Conservation (phyloP, 1,140 invertebrate genomes). For the Camponotus vicinus region DNA sequence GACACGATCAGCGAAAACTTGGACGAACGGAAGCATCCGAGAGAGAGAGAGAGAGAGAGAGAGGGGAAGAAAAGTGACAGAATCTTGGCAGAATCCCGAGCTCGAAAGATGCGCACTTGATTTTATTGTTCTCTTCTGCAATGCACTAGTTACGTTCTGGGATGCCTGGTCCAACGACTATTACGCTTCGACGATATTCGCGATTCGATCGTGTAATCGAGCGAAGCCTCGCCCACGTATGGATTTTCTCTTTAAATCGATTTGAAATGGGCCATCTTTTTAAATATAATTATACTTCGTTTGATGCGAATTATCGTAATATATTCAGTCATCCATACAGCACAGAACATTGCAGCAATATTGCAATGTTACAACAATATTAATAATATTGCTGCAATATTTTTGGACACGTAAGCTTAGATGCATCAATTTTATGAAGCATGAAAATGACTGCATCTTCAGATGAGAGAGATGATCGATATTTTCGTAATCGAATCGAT, state of each 20-base stretch:
- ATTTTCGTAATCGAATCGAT: slow-evolving; percentile 77
- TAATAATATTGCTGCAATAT: no score
- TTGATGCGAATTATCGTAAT: not conserved
- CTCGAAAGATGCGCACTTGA: slow-evolving; percentile 26
- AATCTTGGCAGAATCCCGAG: slow-evolving; percentile 24
- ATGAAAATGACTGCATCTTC: no score
- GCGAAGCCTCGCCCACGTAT: not conserved
- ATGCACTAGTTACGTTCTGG: slow-evolving; percentile 49
- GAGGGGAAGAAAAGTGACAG: not conserved
- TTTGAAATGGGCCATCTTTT: not conserved
- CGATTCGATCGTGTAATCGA: slow-evolving; percentile 21
- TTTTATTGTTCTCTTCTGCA: slow-evolving; percentile 43
- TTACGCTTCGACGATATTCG: slow-evolving; percentile 35
- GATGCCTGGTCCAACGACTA: not conserved
- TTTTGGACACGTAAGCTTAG: no score
- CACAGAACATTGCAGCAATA: no score
- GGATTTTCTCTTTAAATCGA: not conserved
- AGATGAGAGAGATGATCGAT: not conserved
- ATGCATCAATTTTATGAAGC: not conserved
- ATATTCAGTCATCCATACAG: not conserved
- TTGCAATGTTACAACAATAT: no score
- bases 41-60: not conserved
- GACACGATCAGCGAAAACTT: not conserved
- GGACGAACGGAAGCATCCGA: slow-evolving; percentile 17
- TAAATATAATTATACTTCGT: not conserved